Conservation (phyloP, 2,797 vertebrate genomes). For the Xenentodon cancila region DNA sequence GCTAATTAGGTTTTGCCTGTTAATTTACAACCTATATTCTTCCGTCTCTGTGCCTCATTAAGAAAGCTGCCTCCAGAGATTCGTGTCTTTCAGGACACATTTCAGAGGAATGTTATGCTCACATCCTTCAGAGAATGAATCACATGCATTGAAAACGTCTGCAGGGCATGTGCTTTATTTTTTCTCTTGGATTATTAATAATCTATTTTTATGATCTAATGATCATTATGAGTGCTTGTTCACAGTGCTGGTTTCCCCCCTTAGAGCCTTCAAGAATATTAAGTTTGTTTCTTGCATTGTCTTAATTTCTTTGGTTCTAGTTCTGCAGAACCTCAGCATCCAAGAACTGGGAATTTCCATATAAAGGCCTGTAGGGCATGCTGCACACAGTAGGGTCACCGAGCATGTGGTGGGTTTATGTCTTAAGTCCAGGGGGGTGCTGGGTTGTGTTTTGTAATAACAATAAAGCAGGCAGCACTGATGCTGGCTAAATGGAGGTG, state of each 20-base stretch:
- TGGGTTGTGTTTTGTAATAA: conserved; percentile 56
- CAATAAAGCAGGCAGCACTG: conserved; percentile 34
- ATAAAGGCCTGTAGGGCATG: conserved; percentile 64
- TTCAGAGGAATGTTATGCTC: conserved; percentile 17
- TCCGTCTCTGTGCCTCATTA: conserved; percentile 7
- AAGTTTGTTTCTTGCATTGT: too few species aligned
- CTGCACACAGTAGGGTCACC: conserved; percentile 29
- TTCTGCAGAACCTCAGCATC: conserved; percentile 4
- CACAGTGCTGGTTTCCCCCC: neutral
- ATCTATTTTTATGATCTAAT: conserved; percentile 39
- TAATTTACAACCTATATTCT: conserved; percentile 5
- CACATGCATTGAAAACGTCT: conserved; percentile 30
- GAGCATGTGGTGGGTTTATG: conserved; percentile 47
- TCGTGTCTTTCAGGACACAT: conserved; percentile 3
- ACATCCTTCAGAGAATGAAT: conserved; percentile 24
- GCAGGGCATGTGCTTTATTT: conserved; percentile 49
- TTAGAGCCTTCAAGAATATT: neutral
- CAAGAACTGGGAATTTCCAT: conserved; percentile 30
- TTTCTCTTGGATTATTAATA: conserved; percentile 49
- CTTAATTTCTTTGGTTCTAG: neutral
- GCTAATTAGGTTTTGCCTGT: neutral
- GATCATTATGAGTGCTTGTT: conserved; percentile 18
- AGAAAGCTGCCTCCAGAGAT: conserved; percentile 21
- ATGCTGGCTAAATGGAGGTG: conserved; percentile 63
- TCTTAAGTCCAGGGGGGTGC: conserved; percentile 40